Evolutionary conservation across 1,140 invertebrate genomes (phyloP), one percentile per base, ranked within the genome.

Genomic region (Colletes gigas): DNA sequence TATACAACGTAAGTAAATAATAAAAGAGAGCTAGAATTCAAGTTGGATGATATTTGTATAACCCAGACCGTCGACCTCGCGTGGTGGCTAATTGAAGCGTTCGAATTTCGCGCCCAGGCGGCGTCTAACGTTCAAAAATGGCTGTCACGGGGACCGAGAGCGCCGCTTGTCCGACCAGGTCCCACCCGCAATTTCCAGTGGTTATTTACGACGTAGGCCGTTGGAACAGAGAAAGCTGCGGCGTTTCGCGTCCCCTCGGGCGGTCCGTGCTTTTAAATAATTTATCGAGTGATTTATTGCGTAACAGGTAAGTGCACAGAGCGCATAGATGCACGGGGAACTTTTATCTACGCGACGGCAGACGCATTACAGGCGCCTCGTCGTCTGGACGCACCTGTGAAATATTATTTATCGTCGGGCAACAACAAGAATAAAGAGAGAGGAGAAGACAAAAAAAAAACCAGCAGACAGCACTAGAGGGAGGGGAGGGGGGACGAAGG

Each of bases 351-450:
- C 81, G 78, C 82, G 72, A 84, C 83, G 70, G 71, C 78, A 79
- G 63, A 62, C 70, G 79, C 70, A 81, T 88, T 89, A 87, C 85
- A 81, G 71, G 74, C 71, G 82, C 52, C 78, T 14, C 69, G 76
- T 83, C 81, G 84, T 81, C 84, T 63, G 66, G 83, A 85, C 81
- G 84, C 92, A 93, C 90, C 92, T 93, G 92, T 89, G 88, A 90
- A 91, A 90, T 92, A 91, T 92, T 90, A 92, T 93, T 92, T 90
- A 91, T 91, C 84, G 85, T 86, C 55, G 67, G 55, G 30, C 67
- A 80, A 77, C 86, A 68, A 76, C 62, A 66, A 66, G 21, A 79
- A 73, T 55, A 79, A 83, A 79, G 84, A 17, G 17, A 21, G 71
- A 66, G 67, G 55, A 41, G 57, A 44, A 60, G 63, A 55, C 10